Evolutionary conservation across 2,113 vertebrate species (phyloP).

Genomic region (Uria aalge): DNA sequence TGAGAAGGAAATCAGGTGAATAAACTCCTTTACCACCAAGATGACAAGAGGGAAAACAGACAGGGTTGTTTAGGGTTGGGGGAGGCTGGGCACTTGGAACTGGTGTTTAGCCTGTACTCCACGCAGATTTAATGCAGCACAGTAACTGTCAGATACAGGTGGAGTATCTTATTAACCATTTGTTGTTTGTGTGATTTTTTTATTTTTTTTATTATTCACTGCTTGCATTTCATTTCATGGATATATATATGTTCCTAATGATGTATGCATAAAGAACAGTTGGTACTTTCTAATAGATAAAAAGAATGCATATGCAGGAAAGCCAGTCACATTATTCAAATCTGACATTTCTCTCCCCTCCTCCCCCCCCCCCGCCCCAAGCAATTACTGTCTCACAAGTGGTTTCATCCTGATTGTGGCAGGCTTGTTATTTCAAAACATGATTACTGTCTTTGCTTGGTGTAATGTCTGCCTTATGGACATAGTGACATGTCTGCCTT

Average conservation of each 20-base stretch:
- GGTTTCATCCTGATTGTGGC: not conserved
- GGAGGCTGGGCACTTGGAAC: not conserved
- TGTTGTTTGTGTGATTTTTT: not conserved
- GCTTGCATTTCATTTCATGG: not conserved
- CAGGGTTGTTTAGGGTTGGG: not conserved
- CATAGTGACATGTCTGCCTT: not conserved
- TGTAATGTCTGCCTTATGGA: not conserved
- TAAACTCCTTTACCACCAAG: not conserved
- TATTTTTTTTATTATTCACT: not conserved
- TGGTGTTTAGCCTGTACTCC: not conserved
- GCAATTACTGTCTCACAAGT: not conserved
- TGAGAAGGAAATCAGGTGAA: conserved; percentile 90
- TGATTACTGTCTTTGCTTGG: not conserved
- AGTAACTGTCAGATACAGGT: not conserved
- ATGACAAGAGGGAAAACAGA: not conserved
- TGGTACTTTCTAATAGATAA: not conserved
- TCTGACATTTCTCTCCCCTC: not conserved
- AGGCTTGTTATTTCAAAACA: not conserved
- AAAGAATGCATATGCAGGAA: not conserved
- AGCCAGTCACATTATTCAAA: not conserved
- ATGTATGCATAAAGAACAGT: not conserved
- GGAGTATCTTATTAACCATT: not conserved
- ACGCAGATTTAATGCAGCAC: not conserved
- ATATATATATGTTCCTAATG: not conserved
- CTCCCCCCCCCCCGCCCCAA: not conserved